phyloP scores from a whole-genome alignment of 2,797 vertebrate species.

The Galago senegalensis region DNA sequence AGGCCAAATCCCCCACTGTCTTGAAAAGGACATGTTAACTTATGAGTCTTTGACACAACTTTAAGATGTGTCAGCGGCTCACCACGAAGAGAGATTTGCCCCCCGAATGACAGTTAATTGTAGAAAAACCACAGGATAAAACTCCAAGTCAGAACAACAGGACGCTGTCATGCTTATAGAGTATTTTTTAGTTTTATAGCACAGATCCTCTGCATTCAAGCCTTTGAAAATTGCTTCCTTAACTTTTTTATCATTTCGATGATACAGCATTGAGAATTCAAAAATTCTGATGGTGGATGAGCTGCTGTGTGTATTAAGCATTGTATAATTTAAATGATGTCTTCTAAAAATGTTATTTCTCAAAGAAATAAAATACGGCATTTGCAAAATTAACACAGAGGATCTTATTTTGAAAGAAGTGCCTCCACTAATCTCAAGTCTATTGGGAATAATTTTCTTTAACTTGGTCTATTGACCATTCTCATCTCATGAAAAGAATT shows the following conservation, averaged over 20 bases:
- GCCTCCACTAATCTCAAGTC: neutral
- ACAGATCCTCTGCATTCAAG: neutral
- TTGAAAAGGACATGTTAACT: constrained; percentile 12
- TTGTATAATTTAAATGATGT: neutral
- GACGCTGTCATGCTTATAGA: neutral
- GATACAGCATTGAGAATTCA: neutral
- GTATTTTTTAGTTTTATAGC: neutral
- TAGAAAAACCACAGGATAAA: constrained; percentile 33
- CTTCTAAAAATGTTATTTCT: constrained; percentile 15
- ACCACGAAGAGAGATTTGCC: neutral
- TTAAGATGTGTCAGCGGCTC: neutral
- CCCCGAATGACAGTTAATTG: neutral
- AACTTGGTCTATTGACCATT: constrained; percentile 16
- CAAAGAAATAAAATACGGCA: neutral
- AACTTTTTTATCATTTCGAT: neutral
- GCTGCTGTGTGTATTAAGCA: neutral
- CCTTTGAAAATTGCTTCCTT: constrained; percentile 28
- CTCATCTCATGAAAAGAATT: constrained; percentile 2
- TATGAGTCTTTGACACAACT: neutral
- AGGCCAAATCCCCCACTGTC: neutral
- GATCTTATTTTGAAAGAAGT: neutral
- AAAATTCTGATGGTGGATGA: neutral
- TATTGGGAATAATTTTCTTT: constrained; percentile 29
- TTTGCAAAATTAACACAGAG: constrained; percentile 30
- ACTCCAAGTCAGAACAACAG: neutral